Evolutionary conservation across 2,888 invertebrate species (phyloP).

Genomic region (Scaptodrosophila latifasciaeformis): DNA sequence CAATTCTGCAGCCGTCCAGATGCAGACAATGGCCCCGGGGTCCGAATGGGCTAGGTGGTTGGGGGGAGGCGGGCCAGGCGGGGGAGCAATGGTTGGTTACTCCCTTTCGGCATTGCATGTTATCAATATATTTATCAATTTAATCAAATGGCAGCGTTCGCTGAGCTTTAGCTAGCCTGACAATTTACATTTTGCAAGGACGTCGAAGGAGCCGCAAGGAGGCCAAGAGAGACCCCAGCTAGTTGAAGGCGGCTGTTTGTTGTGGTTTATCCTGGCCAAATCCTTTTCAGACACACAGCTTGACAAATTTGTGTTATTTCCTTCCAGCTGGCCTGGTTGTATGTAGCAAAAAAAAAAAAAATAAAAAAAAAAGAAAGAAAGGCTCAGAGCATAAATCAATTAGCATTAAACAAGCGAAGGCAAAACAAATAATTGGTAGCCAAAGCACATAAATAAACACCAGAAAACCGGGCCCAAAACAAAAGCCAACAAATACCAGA

Average conservation of each 20-base stretch:
- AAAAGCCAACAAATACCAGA: neutral
- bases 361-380: too few relatives aligned
- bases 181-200: too few relatives aligned
- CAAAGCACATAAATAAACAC: constrained; percentile 38
- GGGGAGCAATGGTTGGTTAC: too few relatives aligned
- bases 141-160: constrained; percentile 1
- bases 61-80: too few relatives aligned
- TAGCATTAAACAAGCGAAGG: constrained; percentile 38
- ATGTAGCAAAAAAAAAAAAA: too few relatives aligned
- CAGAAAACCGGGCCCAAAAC: neutral
- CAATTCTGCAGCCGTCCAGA: neutral
- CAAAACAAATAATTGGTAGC: constrained; percentile 45
- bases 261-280: too few relatives aligned
- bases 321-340: neutral
- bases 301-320: constrained; percentile 45
- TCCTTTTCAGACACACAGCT: constrained; percentile 12
- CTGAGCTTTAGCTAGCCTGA: neutral
- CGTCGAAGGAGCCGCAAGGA: neutral
- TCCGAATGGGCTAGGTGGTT: too few relatives aligned
- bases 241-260: too few relatives aligned
- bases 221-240: too few relatives aligned
- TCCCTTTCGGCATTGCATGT: constrained; percentile 28
- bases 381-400: constrained; percentile 54
- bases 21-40: neutral
- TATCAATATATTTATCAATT: constrained; percentile 44